These are phyloP conservation scores for Yponomeuta plumbellus DNA, from an alignment of 2,888 invertebrate genomes.

Conservation along the genomic window DNA sequence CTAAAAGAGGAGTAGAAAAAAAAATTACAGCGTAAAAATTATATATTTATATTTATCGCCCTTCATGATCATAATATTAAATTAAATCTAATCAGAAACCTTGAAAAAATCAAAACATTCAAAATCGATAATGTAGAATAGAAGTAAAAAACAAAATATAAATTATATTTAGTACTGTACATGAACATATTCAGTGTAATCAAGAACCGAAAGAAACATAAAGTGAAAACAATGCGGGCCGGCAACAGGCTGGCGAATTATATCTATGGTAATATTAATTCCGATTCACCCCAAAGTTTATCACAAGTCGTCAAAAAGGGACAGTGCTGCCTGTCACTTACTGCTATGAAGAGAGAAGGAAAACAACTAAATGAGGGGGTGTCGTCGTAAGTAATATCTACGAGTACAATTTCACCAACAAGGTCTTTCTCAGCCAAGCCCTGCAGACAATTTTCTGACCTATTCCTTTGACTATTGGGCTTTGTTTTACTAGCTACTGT, in stretches of 20 bases:
- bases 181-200: background rate
- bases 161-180: too few relatives aligned
- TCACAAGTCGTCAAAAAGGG: constrained; percentile 44
- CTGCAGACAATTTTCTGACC: background rate
- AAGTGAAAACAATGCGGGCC: constrained; percentile 17
- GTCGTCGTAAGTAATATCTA: constrained; percentile 65
- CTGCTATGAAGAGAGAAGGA: constrained; percentile 40
- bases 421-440: constrained; percentile 35
- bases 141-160: too few relatives aligned
- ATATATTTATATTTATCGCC: too few relatives aligned
- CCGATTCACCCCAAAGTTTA: constrained; percentile 59
- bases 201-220: background rate
- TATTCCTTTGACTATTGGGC: background rate
- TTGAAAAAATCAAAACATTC: too few relatives aligned
- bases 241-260: constrained; percentile 57
- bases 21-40: too few relatives aligned
- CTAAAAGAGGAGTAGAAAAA: too few relatives aligned
- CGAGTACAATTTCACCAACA: constrained; percentile 43
- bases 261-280: constrained; percentile 62
- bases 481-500: constrained; percentile 20
- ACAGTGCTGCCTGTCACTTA: constrained; percentile 32
- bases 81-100: too few relatives aligned
- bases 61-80: too few relatives aligned
- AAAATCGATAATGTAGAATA: too few relatives aligned
- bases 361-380: constrained; percentile 59